phyloP scores from a whole-genome alignment of 2,113 vertebrate genomes.

The Patagioenas fasciata region DNA sequence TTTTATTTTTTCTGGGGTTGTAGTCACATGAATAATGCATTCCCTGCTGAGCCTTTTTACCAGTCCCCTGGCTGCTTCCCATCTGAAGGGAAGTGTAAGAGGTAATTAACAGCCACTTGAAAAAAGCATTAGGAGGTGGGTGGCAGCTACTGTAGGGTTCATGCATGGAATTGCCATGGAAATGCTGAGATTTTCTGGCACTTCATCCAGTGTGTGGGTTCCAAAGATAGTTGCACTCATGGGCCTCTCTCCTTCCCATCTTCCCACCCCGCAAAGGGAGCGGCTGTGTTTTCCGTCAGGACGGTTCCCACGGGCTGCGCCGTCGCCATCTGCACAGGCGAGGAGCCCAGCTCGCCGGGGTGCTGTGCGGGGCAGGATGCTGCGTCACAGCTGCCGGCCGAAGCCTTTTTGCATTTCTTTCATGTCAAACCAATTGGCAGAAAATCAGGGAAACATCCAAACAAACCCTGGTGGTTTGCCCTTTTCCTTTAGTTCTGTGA shows the following conservation, averaged over 20 bases:
- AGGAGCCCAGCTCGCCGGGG: neutral
- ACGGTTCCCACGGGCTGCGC: neutral
- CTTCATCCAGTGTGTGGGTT: constrained; percentile 55
- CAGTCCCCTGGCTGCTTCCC: constrained; percentile 37
- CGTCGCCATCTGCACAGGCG: neutral
- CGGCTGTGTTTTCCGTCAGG: neutral
- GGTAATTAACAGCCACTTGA: constrained; percentile 63
- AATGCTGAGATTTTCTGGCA: constrained; percentile 65
- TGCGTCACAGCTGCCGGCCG: neutral
- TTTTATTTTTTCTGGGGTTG: neutral
- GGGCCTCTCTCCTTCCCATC: constrained; percentile 12
- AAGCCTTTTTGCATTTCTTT: neutral
- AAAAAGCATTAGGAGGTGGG: constrained; percentile 61
- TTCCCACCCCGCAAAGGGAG: neutral
- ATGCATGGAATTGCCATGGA: constrained; percentile 67
- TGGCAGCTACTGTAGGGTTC: constrained; percentile 60
- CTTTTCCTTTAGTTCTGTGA: neutral
- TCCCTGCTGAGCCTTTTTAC: constrained; percentile 41
- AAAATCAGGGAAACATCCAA: neutral
- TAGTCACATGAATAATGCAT: constrained; percentile 22
- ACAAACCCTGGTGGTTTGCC: neutral
- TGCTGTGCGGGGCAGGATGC: rapidly evolving
- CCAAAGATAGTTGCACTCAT: constrained; percentile 45
- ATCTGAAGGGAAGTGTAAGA: constrained; percentile 52
- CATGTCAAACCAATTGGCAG: neutral